These are phyloP conservation scores for Tetranychus cinnabarinus DNA, from an alignment of 1,140 invertebrate genomes.

Conservation along the genomic window DNA sequence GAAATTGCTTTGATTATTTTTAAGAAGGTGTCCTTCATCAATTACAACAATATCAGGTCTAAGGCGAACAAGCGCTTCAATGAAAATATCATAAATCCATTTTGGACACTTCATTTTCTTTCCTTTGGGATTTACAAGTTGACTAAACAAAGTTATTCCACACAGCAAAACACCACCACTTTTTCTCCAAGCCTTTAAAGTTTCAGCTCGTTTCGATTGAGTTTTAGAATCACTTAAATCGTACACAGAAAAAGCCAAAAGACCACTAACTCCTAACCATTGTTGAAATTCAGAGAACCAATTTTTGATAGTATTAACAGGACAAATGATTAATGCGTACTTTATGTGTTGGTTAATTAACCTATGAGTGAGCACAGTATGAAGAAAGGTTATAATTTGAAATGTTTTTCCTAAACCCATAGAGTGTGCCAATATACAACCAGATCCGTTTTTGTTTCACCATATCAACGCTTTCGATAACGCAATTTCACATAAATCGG, in stretches of 20 bases:
- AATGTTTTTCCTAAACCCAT: slow-evolving; percentile 41
- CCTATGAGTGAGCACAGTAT: slow-evolving; percentile 51
- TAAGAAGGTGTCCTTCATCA: slow-evolving; percentile 79
- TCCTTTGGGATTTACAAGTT: slow-evolving; percentile 30
- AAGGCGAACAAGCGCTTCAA: slow-evolving; percentile 44
- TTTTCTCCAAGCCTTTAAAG: slow-evolving; percentile 50
- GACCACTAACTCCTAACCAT: slow-evolving; percentile 43
- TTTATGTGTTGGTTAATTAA: slow-evolving; percentile 33
- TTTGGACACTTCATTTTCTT: slow-evolving; percentile 25
- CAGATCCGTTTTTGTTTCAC: slow-evolving; percentile 10
- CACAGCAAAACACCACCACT: slow-evolving; percentile 74
- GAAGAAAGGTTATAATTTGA: slow-evolving; percentile 56
- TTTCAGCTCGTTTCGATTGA: slow-evolving; percentile 22
- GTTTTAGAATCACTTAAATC: not conserved
- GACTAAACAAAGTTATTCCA: slow-evolving; percentile 85
- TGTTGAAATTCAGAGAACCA: slow-evolving; percentile 80
- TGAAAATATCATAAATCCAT: not conserved
- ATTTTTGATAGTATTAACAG: slow-evolving; percentile 80
- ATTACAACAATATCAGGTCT: slow-evolving; percentile 41
- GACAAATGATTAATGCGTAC: slow-evolving; percentile 67
- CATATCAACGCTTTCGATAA: slow-evolving; percentile 36
- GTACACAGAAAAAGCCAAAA: not conserved
- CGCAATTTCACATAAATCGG: slow-evolving; percentile 90
- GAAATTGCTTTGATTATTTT: slow-evolving; percentile 59
- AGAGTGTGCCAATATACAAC: slow-evolving; percentile 77